Percentiles rank a stretch among this genome's conserved stretches.
phyloP scores from a whole-genome alignment of 2,888 invertebrate genomes.

The Operophtera brumata region DNA sequence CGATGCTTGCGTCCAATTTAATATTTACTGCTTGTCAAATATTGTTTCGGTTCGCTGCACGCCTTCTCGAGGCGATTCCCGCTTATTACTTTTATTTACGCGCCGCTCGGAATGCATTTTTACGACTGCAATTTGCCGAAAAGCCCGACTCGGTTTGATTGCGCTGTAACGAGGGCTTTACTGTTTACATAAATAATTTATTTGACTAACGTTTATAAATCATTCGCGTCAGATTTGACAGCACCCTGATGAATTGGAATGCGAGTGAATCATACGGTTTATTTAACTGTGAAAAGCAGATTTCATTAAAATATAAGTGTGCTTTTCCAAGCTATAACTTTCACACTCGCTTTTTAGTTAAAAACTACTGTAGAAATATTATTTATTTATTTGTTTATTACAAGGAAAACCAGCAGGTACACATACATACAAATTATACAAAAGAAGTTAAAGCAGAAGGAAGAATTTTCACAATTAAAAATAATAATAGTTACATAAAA shows the following conservation, averaged over 20 bases:
- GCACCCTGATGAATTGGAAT: constrained; percentile 3
- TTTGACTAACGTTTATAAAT: constrained; percentile 30
- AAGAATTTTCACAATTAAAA: no score
- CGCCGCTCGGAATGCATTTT: constrained; percentile 53
- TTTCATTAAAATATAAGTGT: no score
- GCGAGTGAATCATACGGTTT: not conserved
- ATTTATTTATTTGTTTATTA: no score
- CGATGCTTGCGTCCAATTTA: constrained; percentile 63
- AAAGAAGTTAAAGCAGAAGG: no score
- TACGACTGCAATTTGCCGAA: constrained; percentile 56
- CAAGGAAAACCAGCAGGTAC: no score
- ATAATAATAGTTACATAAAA: no score
- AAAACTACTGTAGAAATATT: no score
- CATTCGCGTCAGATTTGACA: constrained; percentile 9
- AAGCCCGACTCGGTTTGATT: constrained; percentile 49
- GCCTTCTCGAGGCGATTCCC: constrained; percentile 50
- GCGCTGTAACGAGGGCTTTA: constrained; percentile 42
- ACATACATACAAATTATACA: no score
- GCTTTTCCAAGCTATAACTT: no score
- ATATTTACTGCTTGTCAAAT: constrained; percentile 72
- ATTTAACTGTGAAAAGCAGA: no score
- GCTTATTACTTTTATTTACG: constrained; percentile 62
- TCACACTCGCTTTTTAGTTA: no score
- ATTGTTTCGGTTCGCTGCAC: constrained; percentile 57
- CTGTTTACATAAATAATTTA: constrained; percentile 40